Percentiles rank a stretch among this genome's conserved stretches.
Evolutionary conservation across 2,888 invertebrate species (phyloP).

Genomic region (Poecilus cupreus): DNA sequence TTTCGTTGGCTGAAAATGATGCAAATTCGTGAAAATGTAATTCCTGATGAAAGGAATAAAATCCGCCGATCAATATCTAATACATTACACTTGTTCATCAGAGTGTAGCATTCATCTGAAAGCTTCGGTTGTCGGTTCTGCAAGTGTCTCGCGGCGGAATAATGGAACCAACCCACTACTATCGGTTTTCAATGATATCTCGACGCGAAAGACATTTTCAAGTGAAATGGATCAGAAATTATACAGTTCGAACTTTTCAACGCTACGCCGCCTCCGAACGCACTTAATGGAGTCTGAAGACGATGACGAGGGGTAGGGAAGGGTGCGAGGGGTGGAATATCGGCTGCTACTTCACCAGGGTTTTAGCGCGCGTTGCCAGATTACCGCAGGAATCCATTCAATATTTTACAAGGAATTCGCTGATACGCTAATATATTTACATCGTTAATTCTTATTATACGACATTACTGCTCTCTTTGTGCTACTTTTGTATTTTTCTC

Average conservation of each 20-base stretch:
- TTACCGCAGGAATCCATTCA: slow-evolving; percentile 39
- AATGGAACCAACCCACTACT: slow-evolving; percentile 16
- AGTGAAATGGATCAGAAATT: slow-evolving; percentile 57
- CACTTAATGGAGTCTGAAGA: slow-evolving; percentile 52
- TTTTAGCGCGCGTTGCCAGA: neutral
- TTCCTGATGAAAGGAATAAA: neutral
- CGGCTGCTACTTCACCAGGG: neutral
- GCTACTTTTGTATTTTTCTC: neutral
- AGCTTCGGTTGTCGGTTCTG: neutral
- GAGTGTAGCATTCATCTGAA: neutral
- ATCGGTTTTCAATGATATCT: slow-evolving; percentile 56
- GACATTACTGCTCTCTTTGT: neutral
- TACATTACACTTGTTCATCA: slow-evolving; percentile 15
- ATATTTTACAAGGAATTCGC: slow-evolving; percentile 34
- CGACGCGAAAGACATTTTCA: slow-evolving; percentile 51
- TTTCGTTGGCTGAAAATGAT: neutral
- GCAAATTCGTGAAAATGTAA: neutral
- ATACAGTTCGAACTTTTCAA: slow-evolving; percentile 48
- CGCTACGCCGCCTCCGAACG: slow-evolving; percentile 36
- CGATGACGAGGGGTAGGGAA: neutral
- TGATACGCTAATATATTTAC: slow-evolving; percentile 28
- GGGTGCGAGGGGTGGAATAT: neutral
- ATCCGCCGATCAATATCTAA: neutral
- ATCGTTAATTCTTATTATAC: slow-evolving; percentile 27
- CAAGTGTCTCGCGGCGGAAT: neutral